Evolutionary conservation across 2,113 vertebrate species (phyloP), one percentile per base, ranked within the genome.

Genomic region (Daubentonia madagascariensis): DNA sequence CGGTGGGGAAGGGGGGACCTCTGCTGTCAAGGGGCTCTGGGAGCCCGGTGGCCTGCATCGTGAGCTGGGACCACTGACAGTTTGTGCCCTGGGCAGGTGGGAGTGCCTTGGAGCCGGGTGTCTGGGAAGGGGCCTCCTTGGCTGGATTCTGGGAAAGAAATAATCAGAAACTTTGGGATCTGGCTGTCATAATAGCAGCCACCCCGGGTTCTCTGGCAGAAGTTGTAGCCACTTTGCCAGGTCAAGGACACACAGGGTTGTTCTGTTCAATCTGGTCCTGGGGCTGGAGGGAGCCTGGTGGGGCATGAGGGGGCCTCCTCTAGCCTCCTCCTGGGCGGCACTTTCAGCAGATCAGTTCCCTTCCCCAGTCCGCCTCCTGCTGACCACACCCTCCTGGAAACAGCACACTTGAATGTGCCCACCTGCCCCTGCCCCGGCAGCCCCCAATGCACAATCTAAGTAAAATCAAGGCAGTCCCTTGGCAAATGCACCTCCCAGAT

Each of bases 121-220:
- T 70, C 81, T 76, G 37, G 52, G n/a, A 7, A 22, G 52, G 30
- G 70, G 11, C 30, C 52, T 61, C 52, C 68, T 87, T 20, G 91
- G 30, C n/a, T 96, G 28, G 81, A 85, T 59, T 61, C 67, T 65
- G 52, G 70, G 89, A 61, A 86, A 59, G 67, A 93, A 94, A 76
- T 12, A 40, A 40, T 20, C n/a, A 54, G 59, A 84, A 84, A 5
- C 18, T 7, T 18, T 90, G 94, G 75, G 17, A 35, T 70, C 14
- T 57, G 84, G 32, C 40, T 11, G 11, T 18, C 2, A 17, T 7
- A 54, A 57, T 12, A 78, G 52, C 17, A 16, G 32, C 59, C 16
- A 23, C 93, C 63, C 65, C 86, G 45, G 2, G 20, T 52, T 95
- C 70, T 90, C 81, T 37, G 59, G 61, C 48, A 6, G 57, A 79